Percentiles rank a stretch among this genome's conserved stretches.
These are phyloP conservation scores for Hydrolagus affinis DNA, from an alignment of 2,113 vertebrate species.

Conservation along the genomic window DNA sequence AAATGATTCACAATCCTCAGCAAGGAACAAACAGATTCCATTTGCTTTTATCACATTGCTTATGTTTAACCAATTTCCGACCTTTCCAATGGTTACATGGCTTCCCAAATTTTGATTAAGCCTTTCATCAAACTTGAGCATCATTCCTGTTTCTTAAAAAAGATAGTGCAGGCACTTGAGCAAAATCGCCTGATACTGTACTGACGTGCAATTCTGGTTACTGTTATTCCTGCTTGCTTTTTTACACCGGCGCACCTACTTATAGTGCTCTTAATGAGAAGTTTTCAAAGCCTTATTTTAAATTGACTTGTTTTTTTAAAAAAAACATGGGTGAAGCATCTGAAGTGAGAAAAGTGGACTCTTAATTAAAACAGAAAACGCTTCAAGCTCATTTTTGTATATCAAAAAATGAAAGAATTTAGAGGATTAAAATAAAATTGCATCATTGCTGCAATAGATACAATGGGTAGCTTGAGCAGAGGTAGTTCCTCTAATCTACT, in stretches of 20 bases:
- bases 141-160: neutral
- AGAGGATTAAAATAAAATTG: neutral
- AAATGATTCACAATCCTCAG: neutral
- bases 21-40: neutral
- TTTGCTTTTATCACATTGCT: neutral
- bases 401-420: neutral
- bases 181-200: too few relatives aligned
- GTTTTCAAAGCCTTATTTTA: constrained; percentile 8
- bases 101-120: neutral
- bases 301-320: neutral
- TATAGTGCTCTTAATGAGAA: neutral
- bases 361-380: neutral
- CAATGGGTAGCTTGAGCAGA: neutral
- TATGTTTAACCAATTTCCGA: neutral
- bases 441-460: neutral
- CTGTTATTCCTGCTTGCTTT: neutral
- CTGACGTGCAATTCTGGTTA: too few relatives aligned
- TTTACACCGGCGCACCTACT: neutral
- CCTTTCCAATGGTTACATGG: neutral
- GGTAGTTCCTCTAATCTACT: neutral
- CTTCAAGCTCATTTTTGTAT: neutral
- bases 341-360: neutral
- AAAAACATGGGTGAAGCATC: neutral
- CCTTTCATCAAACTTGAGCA: neutral
- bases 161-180: neutral